Conservation (phyloP, 2,888 invertebrate species). For the Orchestes rusci region DNA sequence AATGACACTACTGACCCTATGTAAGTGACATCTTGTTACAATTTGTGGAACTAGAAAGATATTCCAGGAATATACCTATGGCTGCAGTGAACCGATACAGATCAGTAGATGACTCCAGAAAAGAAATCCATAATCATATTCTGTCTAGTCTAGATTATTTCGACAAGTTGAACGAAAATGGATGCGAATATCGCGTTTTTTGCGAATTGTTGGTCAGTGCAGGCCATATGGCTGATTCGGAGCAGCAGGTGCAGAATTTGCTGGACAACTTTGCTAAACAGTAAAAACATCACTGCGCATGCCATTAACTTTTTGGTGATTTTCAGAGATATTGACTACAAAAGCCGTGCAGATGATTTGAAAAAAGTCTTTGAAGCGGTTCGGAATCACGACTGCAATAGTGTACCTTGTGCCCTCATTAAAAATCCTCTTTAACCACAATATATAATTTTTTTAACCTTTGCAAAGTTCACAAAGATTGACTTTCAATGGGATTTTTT, state of each 20-base stretch:
- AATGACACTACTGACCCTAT: constrained; percentile 33
- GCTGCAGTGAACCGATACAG: too few species aligned
- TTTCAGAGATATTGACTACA: constrained; percentile 37
- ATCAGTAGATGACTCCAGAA: constrained; percentile 25
- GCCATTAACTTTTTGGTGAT: constrained; percentile 1
- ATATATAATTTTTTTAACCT: too few species aligned
- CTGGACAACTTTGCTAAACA: constrained; percentile 36
- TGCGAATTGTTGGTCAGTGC: constrained; percentile 38
- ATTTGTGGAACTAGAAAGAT: neutral
- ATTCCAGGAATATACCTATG: neutral
- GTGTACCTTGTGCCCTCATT: constrained; percentile 33
- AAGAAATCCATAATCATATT: constrained; percentile 26
- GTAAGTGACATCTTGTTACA: constrained; percentile 25
- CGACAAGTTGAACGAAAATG: constrained; percentile 30
- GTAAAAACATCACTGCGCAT: too few species aligned
- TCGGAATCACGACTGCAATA: constrained; percentile 36
- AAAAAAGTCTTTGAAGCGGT: constrained; percentile 40
- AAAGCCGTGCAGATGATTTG: constrained; percentile 36
- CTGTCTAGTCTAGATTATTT: constrained; percentile 30
- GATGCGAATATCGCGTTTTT: constrained; percentile 38
- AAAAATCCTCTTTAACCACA: too few species aligned
- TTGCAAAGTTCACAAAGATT: too few species aligned
- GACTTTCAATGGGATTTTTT: too few species aligned
- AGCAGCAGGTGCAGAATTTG: constrained; percentile 36
- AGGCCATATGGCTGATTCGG: constrained; percentile 34